Evolutionary conservation across 2,113 vertebrate genomes (phyloP), one percentile per base, ranked within the genome.

Genomic region (Bothrops jararaca): DNA sequence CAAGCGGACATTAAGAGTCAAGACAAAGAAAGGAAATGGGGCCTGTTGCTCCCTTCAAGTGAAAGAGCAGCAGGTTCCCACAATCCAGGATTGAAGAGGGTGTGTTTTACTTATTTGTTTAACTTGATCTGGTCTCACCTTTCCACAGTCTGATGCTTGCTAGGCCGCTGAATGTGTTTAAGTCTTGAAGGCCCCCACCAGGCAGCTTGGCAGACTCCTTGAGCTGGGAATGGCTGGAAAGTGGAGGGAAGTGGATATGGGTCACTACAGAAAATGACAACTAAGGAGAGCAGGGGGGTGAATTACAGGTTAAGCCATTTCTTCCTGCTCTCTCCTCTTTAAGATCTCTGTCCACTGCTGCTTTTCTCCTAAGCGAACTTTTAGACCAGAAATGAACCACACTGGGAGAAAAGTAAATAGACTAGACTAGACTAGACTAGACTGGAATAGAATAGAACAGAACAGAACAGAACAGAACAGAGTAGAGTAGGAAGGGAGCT

Each of bases 31-130:
- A 80, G 91, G 91, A 24, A 94, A 60, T 89, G 94, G 90, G 94
- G 88, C 92, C 80, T 91, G 80, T 90, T 85, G 58, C 92, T 92
- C 58, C 94, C 88, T 85, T 0, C 0, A 86, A 85, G 91, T 2
- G 0, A 20, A 23, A 95, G 94, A 93, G 95, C 93, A 95, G 96
- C 94, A 93, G 96, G 95, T 96, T 87, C 90, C 89, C 80, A 54
- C 23, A 5, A 3, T 0, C 0, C 64, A 92, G 20, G 93, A 85
- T 58, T 95, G 56, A 1, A 88, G 93, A 85, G 1, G 90, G 92
- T 6, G 52, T 93, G 91, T 60, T 85, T 56, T 18, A 10, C n/a
- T 90, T 90, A 12, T 50, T 24, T 5, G 9, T 42, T 45, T 45
- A 1, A 18, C n/a, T 18, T 29, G n/a, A 24, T 92, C 89, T 54